These are phyloP conservation scores for Neoaliturus tenellus DNA, from an alignment of 2,888 invertebrate genomes.

Conservation along the genomic window DNA sequence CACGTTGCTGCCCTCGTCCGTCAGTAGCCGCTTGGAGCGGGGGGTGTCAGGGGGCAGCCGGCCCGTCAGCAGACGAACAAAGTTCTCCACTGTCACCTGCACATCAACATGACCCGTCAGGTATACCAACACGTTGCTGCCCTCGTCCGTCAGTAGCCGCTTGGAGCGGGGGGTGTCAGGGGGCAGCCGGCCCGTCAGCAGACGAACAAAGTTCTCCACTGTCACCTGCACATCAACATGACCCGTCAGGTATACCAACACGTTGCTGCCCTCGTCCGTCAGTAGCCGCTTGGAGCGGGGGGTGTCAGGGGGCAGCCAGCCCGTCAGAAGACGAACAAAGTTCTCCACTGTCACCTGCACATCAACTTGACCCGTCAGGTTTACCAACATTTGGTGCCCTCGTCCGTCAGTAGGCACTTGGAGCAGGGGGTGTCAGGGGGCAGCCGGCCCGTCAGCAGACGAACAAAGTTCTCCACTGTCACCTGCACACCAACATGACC, in stretches of 20 bases:
- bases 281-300: slow-evolving; percentile 96
- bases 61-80: slow-evolving; percentile 96
- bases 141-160: slow-evolving; percentile 95
- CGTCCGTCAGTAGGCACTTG: slow-evolving; percentile 96
- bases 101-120: slow-evolving; percentile 94
- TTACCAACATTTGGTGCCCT: slow-evolving; percentile 98
- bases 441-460: slow-evolving; percentile 94
- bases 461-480: slow-evolving; percentile 98
- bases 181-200: slow-evolving; percentile 94
- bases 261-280: slow-evolving; percentile 97
- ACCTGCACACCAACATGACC: slow-evolving; percentile 84
- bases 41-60: slow-evolving; percentile 95
- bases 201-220: slow-evolving; percentile 98
- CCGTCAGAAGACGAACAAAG: slow-evolving; percentile 97
- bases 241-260: slow-evolving; percentile 70
- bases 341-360: slow-evolving; percentile 96
- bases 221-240: slow-evolving; percentile 85
- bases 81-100: slow-evolving; percentile 98
- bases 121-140: slow-evolving; percentile 97
- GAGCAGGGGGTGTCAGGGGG: slow-evolving; percentile 96
- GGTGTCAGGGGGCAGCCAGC: slow-evolving; percentile 93
- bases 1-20: slow-evolving; percentile 98
- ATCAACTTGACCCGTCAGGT: slow-evolving; percentile 88
- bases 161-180: slow-evolving; percentile 97
- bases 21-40: slow-evolving; percentile 94